Evolutionary conservation across 1,140 invertebrate genomes (phyloP).

Genomic region (Aphis gossypii): DNA sequence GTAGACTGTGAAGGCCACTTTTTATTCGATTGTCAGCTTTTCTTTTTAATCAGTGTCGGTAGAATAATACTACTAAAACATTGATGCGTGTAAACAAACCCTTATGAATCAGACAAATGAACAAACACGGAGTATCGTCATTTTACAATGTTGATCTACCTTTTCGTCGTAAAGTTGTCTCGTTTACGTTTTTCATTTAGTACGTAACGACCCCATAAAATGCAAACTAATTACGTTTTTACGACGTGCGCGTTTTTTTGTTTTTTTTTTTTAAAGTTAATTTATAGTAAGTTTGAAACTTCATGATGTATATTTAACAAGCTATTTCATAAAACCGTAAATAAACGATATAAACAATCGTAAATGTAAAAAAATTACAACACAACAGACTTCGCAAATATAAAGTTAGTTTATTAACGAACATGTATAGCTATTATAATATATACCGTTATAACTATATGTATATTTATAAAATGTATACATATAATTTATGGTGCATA

Average conservation of each 20-base stretch:
- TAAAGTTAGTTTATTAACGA: constrained; percentile 6
- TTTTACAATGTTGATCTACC: constrained; percentile 2
- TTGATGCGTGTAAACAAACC: neutral
- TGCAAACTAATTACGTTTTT: constrained; percentile 31
- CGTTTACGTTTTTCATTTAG: constrained; percentile 10
- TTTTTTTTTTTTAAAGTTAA: constrained; percentile 11
- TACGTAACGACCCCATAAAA: neutral
- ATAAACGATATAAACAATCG: neutral
- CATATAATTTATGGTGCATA: neutral
- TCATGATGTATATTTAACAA: constrained; percentile 29
- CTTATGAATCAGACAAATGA: neutral
- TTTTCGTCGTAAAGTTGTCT: constrained; percentile 11
- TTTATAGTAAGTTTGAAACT: neutral
- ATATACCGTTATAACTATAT: neutral
- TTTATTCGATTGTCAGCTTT: neutral
- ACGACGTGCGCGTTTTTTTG: neutral
- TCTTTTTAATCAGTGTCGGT: neutral
- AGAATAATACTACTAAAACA: constrained; percentile 7
- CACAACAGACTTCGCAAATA: neutral
- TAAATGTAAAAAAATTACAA: constrained; percentile 17
- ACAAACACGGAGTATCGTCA: constrained; percentile 5
- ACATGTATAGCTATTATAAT: neutral
- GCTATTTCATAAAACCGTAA: constrained; percentile 13
- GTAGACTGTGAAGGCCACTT: neutral
- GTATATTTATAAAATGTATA: neutral